phyloP scores from a whole-genome alignment of 2,888 invertebrate genomes.

The Anaspis maculata region DNA sequence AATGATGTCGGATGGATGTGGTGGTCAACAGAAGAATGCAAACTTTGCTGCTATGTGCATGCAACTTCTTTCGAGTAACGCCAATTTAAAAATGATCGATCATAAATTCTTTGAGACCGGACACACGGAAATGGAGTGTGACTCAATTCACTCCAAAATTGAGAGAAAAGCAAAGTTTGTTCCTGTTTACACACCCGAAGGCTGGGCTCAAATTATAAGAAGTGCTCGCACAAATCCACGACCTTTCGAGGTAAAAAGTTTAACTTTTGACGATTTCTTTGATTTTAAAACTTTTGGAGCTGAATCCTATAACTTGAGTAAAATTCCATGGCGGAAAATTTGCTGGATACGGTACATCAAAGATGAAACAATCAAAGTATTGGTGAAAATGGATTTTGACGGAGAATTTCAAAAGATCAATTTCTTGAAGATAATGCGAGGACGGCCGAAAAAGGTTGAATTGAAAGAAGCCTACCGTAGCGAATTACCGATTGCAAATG shows the following conservation, averaged over 20 bases:
- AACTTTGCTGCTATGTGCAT: not conserved
- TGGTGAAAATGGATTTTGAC: not conserved
- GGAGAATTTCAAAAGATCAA: not conserved
- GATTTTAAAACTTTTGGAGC: conserved; percentile 12
- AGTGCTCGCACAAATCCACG: conserved; percentile 14
- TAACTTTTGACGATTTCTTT: conserved; percentile 15
- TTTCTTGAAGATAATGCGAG: conserved; percentile 8
- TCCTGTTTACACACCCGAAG: conserved; percentile 24
- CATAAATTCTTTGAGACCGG: conserved; percentile 13
- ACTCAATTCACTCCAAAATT: not conserved
- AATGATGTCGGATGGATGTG: not conserved
- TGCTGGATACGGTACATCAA: not conserved
- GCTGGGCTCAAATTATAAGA: conserved; percentile 20
- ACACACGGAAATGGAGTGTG: conserved; percentile 15
- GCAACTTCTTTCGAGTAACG: not conserved
- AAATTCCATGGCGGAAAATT: conserved; percentile 1
- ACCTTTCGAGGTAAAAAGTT: conserved; percentile 12
- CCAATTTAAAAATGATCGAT: not conserved
- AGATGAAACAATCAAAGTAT: no score
- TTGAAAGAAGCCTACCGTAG: conserved; percentile 10
- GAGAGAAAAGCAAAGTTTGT: conserved; percentile 19
- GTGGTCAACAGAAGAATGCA: not conserved
- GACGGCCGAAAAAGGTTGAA: conserved; percentile 10
- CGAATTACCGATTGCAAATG: not conserved
- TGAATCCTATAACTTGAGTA: conserved; percentile 6